Evolutionary conservation across 2,888 invertebrate genomes (phyloP), one percentile per base, ranked within the genome.

Genomic region (Hypomecis punctinalis): DNA sequence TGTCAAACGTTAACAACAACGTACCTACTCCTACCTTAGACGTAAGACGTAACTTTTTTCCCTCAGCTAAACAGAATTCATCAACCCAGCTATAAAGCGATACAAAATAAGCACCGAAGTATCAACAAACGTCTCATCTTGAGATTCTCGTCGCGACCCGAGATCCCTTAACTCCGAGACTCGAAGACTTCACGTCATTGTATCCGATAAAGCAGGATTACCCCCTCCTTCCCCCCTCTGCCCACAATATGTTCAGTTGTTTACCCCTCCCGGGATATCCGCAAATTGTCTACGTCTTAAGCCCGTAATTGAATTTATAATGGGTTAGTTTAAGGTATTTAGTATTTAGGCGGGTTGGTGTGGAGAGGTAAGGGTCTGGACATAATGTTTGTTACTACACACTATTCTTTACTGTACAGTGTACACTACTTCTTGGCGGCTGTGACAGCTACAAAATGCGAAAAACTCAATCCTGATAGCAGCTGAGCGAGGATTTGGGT

Each of bases 221-320:
- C 84, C 13, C 58, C 48, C 54, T 0, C 54, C n/a, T 0, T 13
- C 46, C 60, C 66, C 83, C 83, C 78, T 83, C 81, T 81, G 83
- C 80, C 84, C 86, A 84, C 89, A 88, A 89, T 89, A 88, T 88
- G 90, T 86, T 86, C 83, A 83, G 78, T 80, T 53, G 58, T 53
- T 39, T 40, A 62, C 69, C 67, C 54, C 61, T 62, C 61, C 65
- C 57, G 47, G 61, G 51, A 54, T 55, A 76, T 81, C 81, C 81
- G 79, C 86, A 85, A 87, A 90, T 88, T 87, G 86, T 89, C 85
- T 86, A 74, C 85, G 83, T 86, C 88, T 88, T 88, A 82, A 85
- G 84, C 76, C 76, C 83, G 84, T 91, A 90, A 91, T 91, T 90
- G 90, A 91, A 91, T 91, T 90, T 91, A 91, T 91, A 91, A 91